Percentiles rank a stretch among this genome's conserved stretches.
Conservation (phyloP, 2,888 invertebrate species). For the Nymphalis polychloros region DNA sequence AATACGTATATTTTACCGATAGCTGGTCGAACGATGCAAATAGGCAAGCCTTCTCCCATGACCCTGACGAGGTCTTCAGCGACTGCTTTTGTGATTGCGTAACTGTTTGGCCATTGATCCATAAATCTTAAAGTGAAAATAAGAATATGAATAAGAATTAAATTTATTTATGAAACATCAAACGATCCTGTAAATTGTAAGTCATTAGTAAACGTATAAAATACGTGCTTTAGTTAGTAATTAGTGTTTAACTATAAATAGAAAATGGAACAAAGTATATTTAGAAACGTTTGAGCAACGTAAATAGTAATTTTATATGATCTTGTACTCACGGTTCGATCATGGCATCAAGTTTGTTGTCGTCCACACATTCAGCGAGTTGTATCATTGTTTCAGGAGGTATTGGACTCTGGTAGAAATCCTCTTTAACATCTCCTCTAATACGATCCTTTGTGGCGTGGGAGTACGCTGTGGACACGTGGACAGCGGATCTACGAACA, state of each 20-base stretch:
- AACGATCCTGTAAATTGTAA: no score
- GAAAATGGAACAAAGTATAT: no score
- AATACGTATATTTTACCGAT: neutral
- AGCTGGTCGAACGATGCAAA: constrained; percentile 5
- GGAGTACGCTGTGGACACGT: constrained; percentile 8
- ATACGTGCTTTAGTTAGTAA: no score
- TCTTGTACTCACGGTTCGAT: constrained; percentile 4
- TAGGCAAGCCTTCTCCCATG: neutral
- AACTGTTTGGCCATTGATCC: neutral
- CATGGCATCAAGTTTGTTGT: neutral
- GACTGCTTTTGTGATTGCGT: constrained; percentile 2
- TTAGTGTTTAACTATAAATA: no score
- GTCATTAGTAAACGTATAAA: no score
- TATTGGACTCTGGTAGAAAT: constrained; percentile 5
- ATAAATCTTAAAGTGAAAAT: no score
- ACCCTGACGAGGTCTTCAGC: neutral
- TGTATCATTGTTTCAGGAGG: constrained; percentile 1
- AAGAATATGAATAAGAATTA: no score
- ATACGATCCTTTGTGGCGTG: neutral
- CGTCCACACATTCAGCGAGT: constrained; percentile 5
- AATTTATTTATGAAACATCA: no score
- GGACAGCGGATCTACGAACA: constrained; percentile 1
- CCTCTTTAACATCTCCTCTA: neutral
- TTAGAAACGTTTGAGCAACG: no score
- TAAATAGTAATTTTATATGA: neutral